Percentiles rank a stretch among this genome's conserved stretches.
Conservation (phyloP, 64 coral and sea anemone species). For the Hydrozoanthus tunicans region DNA sequence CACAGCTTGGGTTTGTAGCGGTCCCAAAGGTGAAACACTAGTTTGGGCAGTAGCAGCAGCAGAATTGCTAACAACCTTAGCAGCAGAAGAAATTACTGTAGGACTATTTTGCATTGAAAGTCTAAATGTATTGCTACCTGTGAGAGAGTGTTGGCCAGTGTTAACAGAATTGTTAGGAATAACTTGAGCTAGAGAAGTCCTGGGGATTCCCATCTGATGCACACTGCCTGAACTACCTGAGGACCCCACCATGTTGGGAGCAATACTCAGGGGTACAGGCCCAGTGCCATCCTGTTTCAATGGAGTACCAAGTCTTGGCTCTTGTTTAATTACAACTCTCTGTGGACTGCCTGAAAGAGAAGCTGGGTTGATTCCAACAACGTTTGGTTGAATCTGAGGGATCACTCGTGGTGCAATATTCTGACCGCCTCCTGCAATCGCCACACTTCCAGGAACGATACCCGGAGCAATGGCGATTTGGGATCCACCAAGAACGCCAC, state of each 20-base stretch:
- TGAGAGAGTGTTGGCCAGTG: slow-evolving; percentile 40
- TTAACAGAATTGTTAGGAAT: slow-evolving; percentile 54
- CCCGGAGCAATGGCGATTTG: slow-evolving; percentile 84
- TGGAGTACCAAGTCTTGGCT: slow-evolving; percentile 52
- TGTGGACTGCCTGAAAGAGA: slow-evolving; percentile 45
- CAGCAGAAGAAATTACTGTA: slow-evolving; percentile 38
- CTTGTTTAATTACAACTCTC: slow-evolving; percentile 67
- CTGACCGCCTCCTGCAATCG: slow-evolving; percentile 67
- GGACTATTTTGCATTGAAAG: slow-evolving; percentile 51
- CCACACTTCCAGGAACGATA: slow-evolving; percentile 68
- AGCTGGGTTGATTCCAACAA: slow-evolving; percentile 42
- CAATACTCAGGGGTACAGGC: slow-evolving; percentile 43
- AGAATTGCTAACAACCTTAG: slow-evolving; percentile 24
- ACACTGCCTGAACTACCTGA: slow-evolving; percentile 46
- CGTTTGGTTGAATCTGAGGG: slow-evolving; percentile 75
- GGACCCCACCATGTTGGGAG: slow-evolving; percentile 38
- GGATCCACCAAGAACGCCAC: slow-evolving; percentile 72
- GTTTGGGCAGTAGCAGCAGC: slow-evolving; percentile 2
- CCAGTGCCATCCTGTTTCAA: slow-evolving; percentile 67
- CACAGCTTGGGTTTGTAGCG: slow-evolving; percentile 35
- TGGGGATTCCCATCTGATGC: slow-evolving; percentile 51
- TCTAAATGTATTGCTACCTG: slow-evolving; percentile 63
- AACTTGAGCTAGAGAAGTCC: slow-evolving; percentile 70
- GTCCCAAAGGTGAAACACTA: slow-evolving; percentile 18
- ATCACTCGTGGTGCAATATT: slow-evolving; percentile 85